Evolutionary conservation across 1,140 invertebrate species (phyloP), one percentile per base, ranked within the genome.

Genomic region (Hypsibius dujardini): DNA sequence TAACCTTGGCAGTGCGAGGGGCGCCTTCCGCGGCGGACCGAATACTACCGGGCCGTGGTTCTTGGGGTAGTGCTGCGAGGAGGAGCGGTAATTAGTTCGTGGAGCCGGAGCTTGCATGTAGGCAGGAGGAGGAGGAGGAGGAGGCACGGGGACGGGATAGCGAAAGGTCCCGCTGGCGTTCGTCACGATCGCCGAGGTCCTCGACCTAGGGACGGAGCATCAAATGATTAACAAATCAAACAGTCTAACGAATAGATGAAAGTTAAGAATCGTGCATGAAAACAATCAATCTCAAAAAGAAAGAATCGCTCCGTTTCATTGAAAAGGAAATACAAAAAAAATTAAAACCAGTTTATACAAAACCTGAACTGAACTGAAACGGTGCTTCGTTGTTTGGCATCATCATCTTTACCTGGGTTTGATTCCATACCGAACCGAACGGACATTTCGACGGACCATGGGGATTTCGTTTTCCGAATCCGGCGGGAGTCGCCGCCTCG

Each of bases 401-500:
- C n/a, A n/a, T n/a, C n/a, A n/a, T n/a, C n/a, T n/a, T n/a, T n/a
- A n/a, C n/a, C n/a, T n/a, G n/a, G n/a, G n/a, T n/a, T n/a, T n/a
- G n/a, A n/a, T n/a, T n/a, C n/a, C n/a, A n/a, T 56, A 56, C 7
- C 50, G 50, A 56, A 56, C 50, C n/a, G 50, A 7, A n/a, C 50
- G 50, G n/a, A 7, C 7, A 56, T 56, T 56, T 56, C 50, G 7
- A 7, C 7, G n/a, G n/a, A n/a, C n/a, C 50, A n/a, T 7, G 50
- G 50, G n/a, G 50, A 56, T 56, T n/a, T 56, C 50, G n/a, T 56
- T 56, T n/a, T 56, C 50, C 7, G 50, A 56, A 56, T 56, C 50
- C 7, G 50, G 50, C n/a, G 50, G 50, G 7, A 56, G 50, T 7
- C 50, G 50, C 7, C 50, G 50, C 50, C 50, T 7, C 7, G 50